Evolutionary conservation across 2,888 invertebrate genomes (phyloP).

Genomic region (Stratiomys singularior): DNA sequence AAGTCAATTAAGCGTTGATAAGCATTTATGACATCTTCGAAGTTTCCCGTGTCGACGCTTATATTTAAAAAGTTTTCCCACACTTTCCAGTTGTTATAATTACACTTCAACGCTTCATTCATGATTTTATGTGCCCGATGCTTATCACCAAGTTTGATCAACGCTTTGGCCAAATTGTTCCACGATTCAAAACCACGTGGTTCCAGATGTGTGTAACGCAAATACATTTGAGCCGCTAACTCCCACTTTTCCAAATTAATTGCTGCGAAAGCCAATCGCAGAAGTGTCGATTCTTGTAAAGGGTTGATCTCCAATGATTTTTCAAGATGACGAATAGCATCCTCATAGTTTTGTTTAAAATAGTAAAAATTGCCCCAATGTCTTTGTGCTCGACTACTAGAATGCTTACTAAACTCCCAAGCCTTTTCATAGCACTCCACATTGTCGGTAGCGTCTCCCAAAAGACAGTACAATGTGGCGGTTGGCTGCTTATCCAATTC

Average conservation of each 20-base stretch:
- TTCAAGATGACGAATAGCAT: constrained; percentile 84
- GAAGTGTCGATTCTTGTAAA: constrained; percentile 87
- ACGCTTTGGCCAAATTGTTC: constrained; percentile 97
- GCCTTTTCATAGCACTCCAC: constrained; percentile 85
- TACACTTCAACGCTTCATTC: constrained; percentile 89
- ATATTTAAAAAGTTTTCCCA: constrained; percentile 96
- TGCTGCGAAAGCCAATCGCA: constrained; percentile 86
- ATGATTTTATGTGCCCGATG: constrained; percentile 84
- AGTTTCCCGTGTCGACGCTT: constrained; percentile 86
- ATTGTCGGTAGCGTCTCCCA: constrained; percentile 90
- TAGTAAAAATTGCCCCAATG: constrained; percentile 88
- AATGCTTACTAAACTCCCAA: constrained; percentile 86
- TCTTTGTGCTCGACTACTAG: constrained; percentile 85
- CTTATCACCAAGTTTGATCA: constrained; percentile 88
- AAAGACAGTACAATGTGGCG: constrained; percentile 86
- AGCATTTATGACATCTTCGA: constrained; percentile 85
- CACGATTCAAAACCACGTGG: constrained; percentile 93
- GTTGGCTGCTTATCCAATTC: constrained; percentile 82
- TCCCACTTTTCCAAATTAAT: constrained; percentile 83
- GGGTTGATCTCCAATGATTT: constrained; percentile 86
- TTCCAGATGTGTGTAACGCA: constrained; percentile 88
- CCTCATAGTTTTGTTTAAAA: constrained; percentile 77
- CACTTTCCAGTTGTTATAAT: constrained; percentile 90
- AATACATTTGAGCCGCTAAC: constrained; percentile 83
- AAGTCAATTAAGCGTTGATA: constrained; percentile 88